Evolutionary conservation across 2,797 vertebrate genomes (phyloP).

Genomic region (Decapterus maruadsi): DNA sequence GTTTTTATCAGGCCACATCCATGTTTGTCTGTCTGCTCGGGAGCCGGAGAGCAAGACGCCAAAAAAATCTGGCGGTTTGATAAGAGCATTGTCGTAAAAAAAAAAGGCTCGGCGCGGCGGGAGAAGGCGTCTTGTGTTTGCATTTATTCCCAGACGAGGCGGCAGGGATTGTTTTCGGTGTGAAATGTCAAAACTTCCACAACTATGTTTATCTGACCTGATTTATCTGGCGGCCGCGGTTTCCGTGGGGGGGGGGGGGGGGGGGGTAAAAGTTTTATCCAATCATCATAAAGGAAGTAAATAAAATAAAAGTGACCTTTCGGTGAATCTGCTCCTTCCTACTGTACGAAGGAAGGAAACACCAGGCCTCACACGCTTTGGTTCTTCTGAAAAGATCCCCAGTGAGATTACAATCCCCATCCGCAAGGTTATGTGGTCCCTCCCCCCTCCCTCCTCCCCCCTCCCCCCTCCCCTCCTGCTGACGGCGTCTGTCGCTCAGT

Average conservation of each 20-base stretch:
- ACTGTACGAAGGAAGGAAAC: slow-evolving; percentile 22
- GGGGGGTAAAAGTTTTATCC: slow-evolving; percentile 34
- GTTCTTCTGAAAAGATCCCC: slow-evolving; percentile 52
- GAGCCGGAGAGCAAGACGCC: slow-evolving; percentile 47
- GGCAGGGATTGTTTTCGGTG: slow-evolving; percentile 36
- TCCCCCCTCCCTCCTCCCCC: background rate
- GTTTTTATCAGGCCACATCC: slow-evolving; percentile 56
- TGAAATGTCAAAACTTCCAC: slow-evolving; percentile 57
- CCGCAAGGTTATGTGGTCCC: slow-evolving; percentile 43
- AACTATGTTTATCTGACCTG: slow-evolving; percentile 55
- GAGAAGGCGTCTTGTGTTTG: slow-evolving; percentile 47
- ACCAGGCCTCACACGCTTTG: slow-evolving; percentile 10
- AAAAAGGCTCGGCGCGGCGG: background rate
- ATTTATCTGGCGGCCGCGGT: slow-evolving; percentile 52
- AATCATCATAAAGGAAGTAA: slow-evolving; percentile 13
- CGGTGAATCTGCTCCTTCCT: slow-evolving; percentile 36
- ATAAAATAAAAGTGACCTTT: slow-evolving; percentile 45
- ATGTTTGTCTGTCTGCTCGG: slow-evolving; percentile 66
- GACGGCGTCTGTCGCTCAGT: slow-evolving; percentile 51
- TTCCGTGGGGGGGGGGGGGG: slow-evolving; percentile 29
- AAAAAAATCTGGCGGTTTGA: slow-evolving; percentile 55
- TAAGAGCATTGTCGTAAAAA: slow-evolving; percentile 55
- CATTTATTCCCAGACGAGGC: slow-evolving; percentile 49
- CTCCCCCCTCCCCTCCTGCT: slow-evolving; percentile 27
- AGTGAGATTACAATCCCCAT: slow-evolving; percentile 37